These are phyloP conservation scores for Hexactinellida sp. DNA, from an alignment of 37 sponge, comb jelly and placozoan species.

Conservation along the genomic window DNA sequence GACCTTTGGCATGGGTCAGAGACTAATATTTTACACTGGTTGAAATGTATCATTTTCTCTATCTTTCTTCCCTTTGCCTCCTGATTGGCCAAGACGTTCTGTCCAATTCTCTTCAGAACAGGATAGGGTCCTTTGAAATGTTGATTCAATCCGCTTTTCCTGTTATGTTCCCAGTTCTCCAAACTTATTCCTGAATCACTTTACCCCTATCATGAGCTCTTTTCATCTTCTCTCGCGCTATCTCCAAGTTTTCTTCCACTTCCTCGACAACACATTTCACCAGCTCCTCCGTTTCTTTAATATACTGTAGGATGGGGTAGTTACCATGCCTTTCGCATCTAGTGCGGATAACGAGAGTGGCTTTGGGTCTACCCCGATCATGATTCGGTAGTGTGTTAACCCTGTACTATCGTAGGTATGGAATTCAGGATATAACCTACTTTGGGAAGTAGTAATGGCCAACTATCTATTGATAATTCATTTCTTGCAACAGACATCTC, in stretches of 20 bases:
- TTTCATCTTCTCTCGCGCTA: not conserved
- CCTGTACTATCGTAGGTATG: not conserved
- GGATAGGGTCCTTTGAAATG: not conserved
- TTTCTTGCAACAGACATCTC: not conserved
- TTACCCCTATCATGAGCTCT: not conserved
- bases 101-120: not conserved
- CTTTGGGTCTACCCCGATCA: not conserved
- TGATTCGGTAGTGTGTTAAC: not conserved
- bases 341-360: not conserved
- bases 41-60: not conserved
- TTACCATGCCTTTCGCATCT: too few relatives aligned
- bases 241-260: not conserved
- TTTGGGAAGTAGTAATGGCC: not conserved
- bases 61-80: not conserved
- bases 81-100: not conserved
- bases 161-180: not conserved
- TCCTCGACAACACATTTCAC: not conserved
- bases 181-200: not conserved
- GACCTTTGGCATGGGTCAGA: not conserved
- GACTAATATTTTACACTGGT: not conserved
- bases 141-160: not conserved
- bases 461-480: not conserved
- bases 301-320: too few relatives aligned
- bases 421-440: not conserved
- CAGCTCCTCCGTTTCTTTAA: not conserved